These are phyloP conservation scores for Nestor notabilis DNA, from an alignment of 2,113 vertebrate species.

Conservation along the genomic window DNA sequence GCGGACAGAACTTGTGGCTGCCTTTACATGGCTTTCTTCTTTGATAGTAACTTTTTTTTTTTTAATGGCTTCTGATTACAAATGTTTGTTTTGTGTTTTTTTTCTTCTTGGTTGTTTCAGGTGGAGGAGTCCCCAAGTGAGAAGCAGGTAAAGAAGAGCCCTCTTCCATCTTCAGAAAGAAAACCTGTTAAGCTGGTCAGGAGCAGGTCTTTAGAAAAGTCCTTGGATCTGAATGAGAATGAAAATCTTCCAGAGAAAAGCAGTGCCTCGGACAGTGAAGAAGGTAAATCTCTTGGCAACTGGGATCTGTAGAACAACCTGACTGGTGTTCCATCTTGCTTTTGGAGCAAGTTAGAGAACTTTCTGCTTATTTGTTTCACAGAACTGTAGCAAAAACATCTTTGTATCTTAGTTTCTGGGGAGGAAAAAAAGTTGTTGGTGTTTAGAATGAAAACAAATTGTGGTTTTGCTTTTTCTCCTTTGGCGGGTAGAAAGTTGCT, in stretches of 20 bases:
- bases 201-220: conserved; percentile 75
- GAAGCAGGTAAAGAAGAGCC: conserved; percentile 69
- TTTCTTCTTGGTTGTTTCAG: conserved; percentile 25
- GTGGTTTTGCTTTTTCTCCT: neutral
- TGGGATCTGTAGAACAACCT: neutral
- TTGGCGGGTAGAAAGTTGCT: neutral
- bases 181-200: conserved; percentile 53
- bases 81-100: neutral
- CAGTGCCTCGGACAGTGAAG: conserved; percentile 86
- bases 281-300: conserved; percentile 75
- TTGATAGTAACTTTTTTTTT: neutral
- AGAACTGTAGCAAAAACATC: neutral
- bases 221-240: conserved; percentile 87
- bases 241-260: conserved; percentile 85
- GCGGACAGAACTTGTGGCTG: neutral
- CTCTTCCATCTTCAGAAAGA: conserved; percentile 70
- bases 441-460: neutral
- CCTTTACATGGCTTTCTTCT: neutral
- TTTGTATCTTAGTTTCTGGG: neutral
- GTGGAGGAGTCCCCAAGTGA: conserved; percentile 74
- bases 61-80: neutral
- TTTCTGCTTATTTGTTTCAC: neutral
- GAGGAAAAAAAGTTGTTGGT: neutral
- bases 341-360: neutral
- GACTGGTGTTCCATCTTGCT: neutral